Evolutionary conservation across 2,888 invertebrate species (phyloP).

Genomic region (Glyphotaelius pellucidus): DNA sequence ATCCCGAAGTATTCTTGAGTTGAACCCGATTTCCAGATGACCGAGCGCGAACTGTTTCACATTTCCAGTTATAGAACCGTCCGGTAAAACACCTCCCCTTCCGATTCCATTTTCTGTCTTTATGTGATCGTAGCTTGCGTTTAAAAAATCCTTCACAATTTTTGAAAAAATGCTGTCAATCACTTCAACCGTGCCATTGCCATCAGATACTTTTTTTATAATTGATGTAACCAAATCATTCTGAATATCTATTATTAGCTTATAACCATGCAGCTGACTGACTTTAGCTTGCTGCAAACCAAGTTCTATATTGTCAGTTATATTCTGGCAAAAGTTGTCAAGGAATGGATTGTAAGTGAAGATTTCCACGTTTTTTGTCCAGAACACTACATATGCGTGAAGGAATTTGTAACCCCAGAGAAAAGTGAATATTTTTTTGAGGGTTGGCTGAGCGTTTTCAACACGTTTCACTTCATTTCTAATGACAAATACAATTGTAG

Average conservation of each 20-base stretch:
- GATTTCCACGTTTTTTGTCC: constrained; percentile 19
- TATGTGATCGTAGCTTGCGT: neutral
- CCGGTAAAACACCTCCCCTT: constrained; percentile 8
- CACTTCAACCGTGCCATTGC: neutral
- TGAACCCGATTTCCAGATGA: constrained; percentile 39
- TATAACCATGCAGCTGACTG: constrained; percentile 3
- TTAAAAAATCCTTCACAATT: neutral
- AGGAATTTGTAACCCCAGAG: constrained; percentile 29
- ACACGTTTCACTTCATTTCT: neutral
- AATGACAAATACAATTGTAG: constrained; percentile 18
- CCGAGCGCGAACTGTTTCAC: neutral
- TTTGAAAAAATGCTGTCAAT: constrained; percentile 33
- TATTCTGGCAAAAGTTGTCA: constrained; percentile 28
- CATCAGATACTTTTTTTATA: neutral
- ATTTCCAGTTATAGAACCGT: constrained; percentile 39
- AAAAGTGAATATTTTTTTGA: constrained; percentile 25
- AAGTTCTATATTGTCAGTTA: neutral
- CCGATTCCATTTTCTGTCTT: neutral
- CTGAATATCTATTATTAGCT: constrained; percentile 17
- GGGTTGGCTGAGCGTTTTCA: neutral
- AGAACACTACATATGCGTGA: constrained; percentile 15
- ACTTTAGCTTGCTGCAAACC: constrained; percentile 11
- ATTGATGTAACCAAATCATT: constrained; percentile 2
- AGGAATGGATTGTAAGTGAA: constrained; percentile 41
- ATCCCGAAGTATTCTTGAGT: constrained; percentile 16